A percentile compares a stretch with the other conserved stretches of the same genome.
Conservation (phyloP, 2,113 vertebrate genomes). For the Cyprinodon tularosa region DNA sequence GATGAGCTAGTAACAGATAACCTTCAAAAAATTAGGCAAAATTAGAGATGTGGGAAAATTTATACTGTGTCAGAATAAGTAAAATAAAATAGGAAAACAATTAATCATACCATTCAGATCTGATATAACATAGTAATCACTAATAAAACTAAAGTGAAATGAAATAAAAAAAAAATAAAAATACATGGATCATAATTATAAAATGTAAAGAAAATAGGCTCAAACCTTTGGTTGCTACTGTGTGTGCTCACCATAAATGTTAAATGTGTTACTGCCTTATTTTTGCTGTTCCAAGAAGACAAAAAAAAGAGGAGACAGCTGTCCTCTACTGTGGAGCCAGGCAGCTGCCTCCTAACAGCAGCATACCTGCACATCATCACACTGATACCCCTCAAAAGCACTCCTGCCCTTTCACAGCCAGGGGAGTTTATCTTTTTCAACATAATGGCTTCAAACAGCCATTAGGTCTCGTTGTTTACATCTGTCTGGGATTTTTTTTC, state of each 20-base stretch:
- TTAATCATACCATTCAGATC: too few relatives aligned
- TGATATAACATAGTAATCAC: too few relatives aligned
- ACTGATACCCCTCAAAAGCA: conserved; percentile 55
- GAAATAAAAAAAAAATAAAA: background rate
- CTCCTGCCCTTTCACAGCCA: conserved; percentile 63
- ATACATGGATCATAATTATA: background rate
- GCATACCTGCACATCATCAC: conserved; percentile 80
- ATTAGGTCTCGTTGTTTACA: conserved; percentile 77
- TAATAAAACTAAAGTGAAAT: conserved; percentile 17
- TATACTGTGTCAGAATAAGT: too few relatives aligned
- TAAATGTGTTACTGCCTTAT: conserved; percentile 62
- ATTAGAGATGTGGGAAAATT: too few relatives aligned
- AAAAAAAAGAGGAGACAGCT: conserved; percentile 49
- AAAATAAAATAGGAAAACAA: too few relatives aligned
- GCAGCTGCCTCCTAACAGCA: conserved; percentile 41
- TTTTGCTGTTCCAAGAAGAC: conserved; percentile 54
- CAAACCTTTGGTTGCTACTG: background rate
- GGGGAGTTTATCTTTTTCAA: conserved; percentile 72
- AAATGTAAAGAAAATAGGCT: conserved; percentile 2
- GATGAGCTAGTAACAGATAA: too few relatives aligned
- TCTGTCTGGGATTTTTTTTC: conserved; percentile 51
- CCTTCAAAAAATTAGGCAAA: too few relatives aligned
- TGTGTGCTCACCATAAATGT: conserved; percentile 58
- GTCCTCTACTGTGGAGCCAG: conserved; percentile 41
- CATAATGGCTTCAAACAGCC: conserved; percentile 80